A percentile compares a stretch with the other conserved stretches of the same genome.
Conservation (phyloP, 2,797 vertebrate genomes). For the Chelon labrosus region DNA sequence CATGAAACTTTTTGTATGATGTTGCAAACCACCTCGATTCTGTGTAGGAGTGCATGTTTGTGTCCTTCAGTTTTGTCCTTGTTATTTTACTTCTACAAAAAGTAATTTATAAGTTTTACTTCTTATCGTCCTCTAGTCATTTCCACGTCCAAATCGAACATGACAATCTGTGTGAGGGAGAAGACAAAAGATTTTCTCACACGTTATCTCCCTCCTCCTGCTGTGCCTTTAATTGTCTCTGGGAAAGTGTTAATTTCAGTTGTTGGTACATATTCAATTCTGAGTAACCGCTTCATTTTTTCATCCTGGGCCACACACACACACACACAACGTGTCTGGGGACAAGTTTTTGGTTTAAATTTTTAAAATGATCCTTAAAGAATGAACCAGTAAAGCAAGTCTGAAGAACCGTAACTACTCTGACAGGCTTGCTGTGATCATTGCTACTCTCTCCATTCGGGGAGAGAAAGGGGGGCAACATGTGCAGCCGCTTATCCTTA, state of each 20-base stretch:
- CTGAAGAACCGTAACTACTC: no score
- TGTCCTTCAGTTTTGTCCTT: constrained; percentile 8
- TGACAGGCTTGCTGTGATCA: no score
- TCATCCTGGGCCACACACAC: no score
- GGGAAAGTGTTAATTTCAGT: neutral
- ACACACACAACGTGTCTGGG: no score
- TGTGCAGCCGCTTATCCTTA: no score
- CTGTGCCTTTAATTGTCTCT: constrained; percentile 4
- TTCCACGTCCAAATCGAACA: constrained; percentile 16
- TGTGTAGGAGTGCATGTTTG: neutral
- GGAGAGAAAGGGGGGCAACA: no score
- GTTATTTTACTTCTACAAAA: neutral
- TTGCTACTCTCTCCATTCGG: no score
- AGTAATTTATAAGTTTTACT: neutral
- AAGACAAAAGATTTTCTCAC: constrained; percentile 41
- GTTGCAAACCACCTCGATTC: neutral
- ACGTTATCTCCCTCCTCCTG: constrained; percentile 21
- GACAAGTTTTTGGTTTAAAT: no score
- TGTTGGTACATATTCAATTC: neutral
- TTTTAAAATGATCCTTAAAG: no score
- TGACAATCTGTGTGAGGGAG: constrained; percentile 7
- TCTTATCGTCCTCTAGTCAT: neutral
- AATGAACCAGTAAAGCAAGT: no score
- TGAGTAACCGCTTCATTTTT: no score
- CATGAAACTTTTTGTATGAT: neutral